A percentile compares a stretch with the other conserved stretches of the same genome.
Conservation (phyloP, 2,888 invertebrate genomes). For the Sesia bembeciformis region DNA sequence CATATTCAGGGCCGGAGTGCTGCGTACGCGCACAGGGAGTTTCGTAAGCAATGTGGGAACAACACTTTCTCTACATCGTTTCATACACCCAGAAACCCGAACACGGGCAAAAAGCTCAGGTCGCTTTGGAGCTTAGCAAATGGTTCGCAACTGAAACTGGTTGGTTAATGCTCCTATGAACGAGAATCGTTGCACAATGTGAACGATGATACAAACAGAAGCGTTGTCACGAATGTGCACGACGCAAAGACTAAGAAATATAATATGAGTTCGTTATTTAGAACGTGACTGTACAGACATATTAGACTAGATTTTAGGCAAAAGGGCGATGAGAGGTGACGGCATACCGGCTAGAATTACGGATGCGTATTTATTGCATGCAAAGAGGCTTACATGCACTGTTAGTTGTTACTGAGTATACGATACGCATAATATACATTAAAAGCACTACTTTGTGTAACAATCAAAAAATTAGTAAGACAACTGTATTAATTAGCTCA, state of each 20-base stretch:
- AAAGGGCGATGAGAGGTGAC: no score
- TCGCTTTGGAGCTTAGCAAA: conserved; percentile 41
- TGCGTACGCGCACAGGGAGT: conserved; percentile 6
- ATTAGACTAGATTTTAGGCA: conserved; percentile 15
- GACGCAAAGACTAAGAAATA: conserved; percentile 46
- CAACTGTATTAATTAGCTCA: no score
- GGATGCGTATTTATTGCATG: background rate
- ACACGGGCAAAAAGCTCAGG: conserved; percentile 29
- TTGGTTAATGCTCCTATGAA: conserved; percentile 47
- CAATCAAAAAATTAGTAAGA: no score
- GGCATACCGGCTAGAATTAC: background rate
- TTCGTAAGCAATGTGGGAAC: conserved; percentile 27
- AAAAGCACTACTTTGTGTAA: no score
- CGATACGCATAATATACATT: no score
- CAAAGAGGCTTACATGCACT: no score
- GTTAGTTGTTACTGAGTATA: no score
- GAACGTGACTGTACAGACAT: conserved; percentile 55
- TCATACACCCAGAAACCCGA: conserved; percentile 31
- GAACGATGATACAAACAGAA: conserved; percentile 42
- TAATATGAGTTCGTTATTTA: conserved; percentile 56
- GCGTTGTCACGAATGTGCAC: conserved; percentile 42
- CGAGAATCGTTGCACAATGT: conserved; percentile 36
- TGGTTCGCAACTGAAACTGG: conserved; percentile 41
- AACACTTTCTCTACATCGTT: conserved; percentile 44
- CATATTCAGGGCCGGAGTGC: background rate